Evolutionary conservation across 2,797 vertebrate genomes (phyloP).

Genomic region (Hemitrygon akajei): DNA sequence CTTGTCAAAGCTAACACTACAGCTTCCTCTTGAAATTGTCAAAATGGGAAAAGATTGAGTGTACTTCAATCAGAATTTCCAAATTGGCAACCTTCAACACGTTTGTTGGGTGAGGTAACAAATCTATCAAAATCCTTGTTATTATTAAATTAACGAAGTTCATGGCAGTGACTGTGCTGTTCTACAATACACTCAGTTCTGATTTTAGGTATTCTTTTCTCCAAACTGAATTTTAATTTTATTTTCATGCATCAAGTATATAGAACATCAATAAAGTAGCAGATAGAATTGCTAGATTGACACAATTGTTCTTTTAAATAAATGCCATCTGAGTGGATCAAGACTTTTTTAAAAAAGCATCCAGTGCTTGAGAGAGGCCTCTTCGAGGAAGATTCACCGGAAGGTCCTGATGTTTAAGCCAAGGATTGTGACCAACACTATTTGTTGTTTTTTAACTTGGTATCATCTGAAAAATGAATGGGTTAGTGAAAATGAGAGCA

Average conservation of each 20-base stretch:
- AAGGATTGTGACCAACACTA: constrained; percentile 10
- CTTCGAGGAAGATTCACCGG: background rate
- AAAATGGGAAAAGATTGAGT: background rate
- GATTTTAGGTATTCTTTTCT: background rate
- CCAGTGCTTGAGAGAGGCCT: background rate
- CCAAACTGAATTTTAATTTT: background rate
- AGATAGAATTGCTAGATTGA: background rate
- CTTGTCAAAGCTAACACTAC: background rate
- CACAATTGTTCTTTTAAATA: background rate
- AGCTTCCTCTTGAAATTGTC: background rate
- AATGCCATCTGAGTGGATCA: background rate
- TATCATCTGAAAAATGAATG: background rate
- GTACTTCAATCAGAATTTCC: background rate
- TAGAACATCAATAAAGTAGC: background rate
- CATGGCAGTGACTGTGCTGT: background rate
- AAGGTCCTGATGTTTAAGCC: background rate
- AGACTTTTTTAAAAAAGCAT: background rate
- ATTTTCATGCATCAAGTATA: background rate
- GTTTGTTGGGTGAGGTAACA: too few species aligned
- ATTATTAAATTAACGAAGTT: background rate
- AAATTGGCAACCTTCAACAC: background rate
- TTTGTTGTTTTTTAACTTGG: background rate
- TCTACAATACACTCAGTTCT: background rate
- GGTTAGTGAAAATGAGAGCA: background rate
- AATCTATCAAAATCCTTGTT: background rate